Base-by-base conservation (phyloP, 2,113 vertebrate species). In the Albula goreensis region DNA sequence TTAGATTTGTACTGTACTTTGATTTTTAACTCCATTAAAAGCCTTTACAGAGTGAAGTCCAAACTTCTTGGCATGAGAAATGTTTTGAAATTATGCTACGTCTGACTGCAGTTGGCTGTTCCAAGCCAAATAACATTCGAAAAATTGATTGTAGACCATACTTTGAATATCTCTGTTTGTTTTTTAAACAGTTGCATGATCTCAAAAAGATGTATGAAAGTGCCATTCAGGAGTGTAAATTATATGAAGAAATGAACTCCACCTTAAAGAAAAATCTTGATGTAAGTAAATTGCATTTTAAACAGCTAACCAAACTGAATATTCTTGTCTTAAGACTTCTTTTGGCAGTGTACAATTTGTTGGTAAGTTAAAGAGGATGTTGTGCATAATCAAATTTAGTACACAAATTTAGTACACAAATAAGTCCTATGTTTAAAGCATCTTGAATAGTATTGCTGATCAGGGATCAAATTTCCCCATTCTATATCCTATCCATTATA, bases 131-230 rank as follows among this genome's bases (percentile, higher is more conserved):
- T 17, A n/a, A 70, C 70, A 74, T 22, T 74, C n/a, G 5, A 74
- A n/a, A 31, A 74, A 31, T n/a, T 74, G 10, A 70, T n/a, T 19
- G 12, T 13, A 63, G 60, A 63, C 15, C 17, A 17, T n/a, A 5
- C 81, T 63, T 7, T 85, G 80, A 82, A 74, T 86, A 41, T 87
- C 57, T 82, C 56, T 88, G 74, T 86, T 15, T 31, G n/a, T 15
- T 10, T 81, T 79, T n/a, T 85, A 12, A 66, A 0, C 87, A 95
- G 95, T 9, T 94, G 77, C 86, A 89, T 84, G 93, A 94, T n/a
- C 86, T 92, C 77, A 74, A 86, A 63, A 11, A 31, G 0, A 80
- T 78, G 0, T 82, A 89, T 0, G 85, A 93, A 87, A 85, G 15
- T 12, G 86, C 93, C 0, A 88, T 88, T 8, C 81, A 91, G 6